Conservation (phyloP, 2,888 invertebrate species). For the Halictus ligatus region DNA sequence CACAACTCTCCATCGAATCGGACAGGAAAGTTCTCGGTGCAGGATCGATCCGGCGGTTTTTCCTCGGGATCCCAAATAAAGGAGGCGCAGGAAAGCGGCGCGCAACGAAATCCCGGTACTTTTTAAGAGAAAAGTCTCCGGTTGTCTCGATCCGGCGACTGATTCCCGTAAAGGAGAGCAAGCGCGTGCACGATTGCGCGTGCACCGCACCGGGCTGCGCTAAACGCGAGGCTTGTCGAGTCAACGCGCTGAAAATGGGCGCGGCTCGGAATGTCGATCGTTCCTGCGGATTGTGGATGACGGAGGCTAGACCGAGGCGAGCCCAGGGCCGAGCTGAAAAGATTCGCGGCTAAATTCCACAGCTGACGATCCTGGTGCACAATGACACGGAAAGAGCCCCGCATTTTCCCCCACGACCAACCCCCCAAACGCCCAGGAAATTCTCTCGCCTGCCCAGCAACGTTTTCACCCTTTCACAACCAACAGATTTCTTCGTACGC, state of each 20-base stretch:
- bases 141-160: conserved; percentile 40
- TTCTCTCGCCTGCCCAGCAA: background rate
- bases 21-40: conserved; percentile 36
- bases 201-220: conserved; percentile 51
- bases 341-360: conserved; percentile 22
- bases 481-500: no score
- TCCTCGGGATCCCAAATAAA: conserved; percentile 45
- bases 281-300: conserved; percentile 65
- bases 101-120: conserved; percentile 44
- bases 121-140: conserved; percentile 44
- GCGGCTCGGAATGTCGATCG: conserved; percentile 82
- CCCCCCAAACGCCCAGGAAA: no score
- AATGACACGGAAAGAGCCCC: background rate
- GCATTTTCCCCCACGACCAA: background rate
- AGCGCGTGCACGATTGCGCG: conserved; percentile 18
- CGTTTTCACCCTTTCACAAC: no score
- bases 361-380: background rate
- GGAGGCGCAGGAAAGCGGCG: conserved; percentile 46
- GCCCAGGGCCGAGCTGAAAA: conserved; percentile 32
- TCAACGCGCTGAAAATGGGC: conserved; percentile 80
- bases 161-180: conserved; percentile 70
- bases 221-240: conserved; percentile 75
- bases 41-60: conserved; percentile 27
- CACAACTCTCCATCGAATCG: conserved; percentile 24
- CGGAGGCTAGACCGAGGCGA: conserved; percentile 28